Base-by-base conservation (phyloP, 2,113 vertebrate genomes). In the Hiodon tergisus region DNA sequence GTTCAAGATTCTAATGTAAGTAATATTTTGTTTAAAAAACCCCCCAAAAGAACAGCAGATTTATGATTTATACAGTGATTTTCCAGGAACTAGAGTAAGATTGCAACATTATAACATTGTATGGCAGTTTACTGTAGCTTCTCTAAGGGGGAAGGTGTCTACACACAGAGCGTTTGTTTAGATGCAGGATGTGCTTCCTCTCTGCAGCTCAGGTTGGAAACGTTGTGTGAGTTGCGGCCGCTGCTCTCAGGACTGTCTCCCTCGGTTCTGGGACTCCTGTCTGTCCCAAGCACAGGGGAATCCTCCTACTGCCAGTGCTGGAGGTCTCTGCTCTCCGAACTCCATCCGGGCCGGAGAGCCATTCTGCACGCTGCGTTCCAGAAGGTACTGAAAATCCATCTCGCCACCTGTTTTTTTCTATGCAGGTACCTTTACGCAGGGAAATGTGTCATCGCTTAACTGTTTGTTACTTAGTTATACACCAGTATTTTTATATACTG, bases 1-100 rank as follows among this genome's bases (percentile, higher is more conserved):
- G 89, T 90, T 50, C 84, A 86, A 11, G 85, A 85, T n/a, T 84
- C 76, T 0, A 91, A 91, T 31, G 94, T 96, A 88, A 94, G 91
- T 83, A 67, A 13, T 66, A 55, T 57, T 14, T 48, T 55, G 5
- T 67, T 6, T 10, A 51, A 70, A 31, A 4, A 55, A 7, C 4
- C 7, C 50, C 16, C 4, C 17, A 52, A 17, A 6, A 14, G 2
- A 69, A 6, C 50, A 31, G 31, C 47, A 13, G 9, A 5, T 61
- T 57, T 71, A 53, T 51, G 47, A n/a, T 69, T 46, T 65, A 9
- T 51, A 63, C 71, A 31, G 31, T 31, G 31, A 31, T 31, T 31
- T 31, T 31, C 31, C 31, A 31, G n/a, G n/a, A n/a, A n/a, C n/a
- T n/a, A n/a, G n/a, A n/a, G 31, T 31, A 31, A 31, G 31, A 31